Evolutionary conservation across 2,113 vertebrate genomes (phyloP), one percentile per base, ranked within the genome.

Genomic region (Leucopternis melanops): DNA sequence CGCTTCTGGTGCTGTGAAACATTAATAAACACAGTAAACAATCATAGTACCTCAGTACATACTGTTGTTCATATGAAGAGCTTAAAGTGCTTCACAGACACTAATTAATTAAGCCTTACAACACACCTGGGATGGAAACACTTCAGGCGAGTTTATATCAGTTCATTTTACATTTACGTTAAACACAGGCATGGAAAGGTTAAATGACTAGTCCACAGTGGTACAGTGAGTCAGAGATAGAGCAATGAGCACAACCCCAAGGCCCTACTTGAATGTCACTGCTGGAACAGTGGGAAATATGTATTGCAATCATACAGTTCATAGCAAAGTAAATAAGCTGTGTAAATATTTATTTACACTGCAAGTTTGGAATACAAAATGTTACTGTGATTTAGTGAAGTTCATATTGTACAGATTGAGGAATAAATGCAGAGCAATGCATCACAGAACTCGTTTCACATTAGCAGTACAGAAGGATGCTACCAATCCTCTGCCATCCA

Each of bases 81-180:
- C 44, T 94, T 62, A 34, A 88, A 88, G 29, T 88, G 49, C 42
- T 92, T 96, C 62, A 85, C 36, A 82, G 74, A 57, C 36, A n/a
- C 29, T 77, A 73, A 88, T 94, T 95, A 92, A 96, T 94, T 91
- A 94, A 95, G n/a, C 25, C 40, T 82, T 94, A 96, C 84, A 88
- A 75, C 58, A 85, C 78, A 88, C 88, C 63, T 92, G 90, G 92
- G 92, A 86, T 88, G 42, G 58, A 94, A 94, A 71, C 25, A 71
- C 65, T 89, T 91, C 47, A 89, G 77, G 52, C 11, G 3, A 49
- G 70, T 90, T 96, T 86, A 80, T 95, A 80, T 66, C 62, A 50
- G 45, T 88, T 94, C 81, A 90, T 96, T 95, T 94, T 80, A 80
- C 62, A 80, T 94, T 93, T 88, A 65, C 2, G 5, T 88, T 92